Percentiles rank a stretch among this genome's conserved stretches.
Evolutionary conservation across 2,797 vertebrate genomes (phyloP).

Genomic region (Dryobates pubescens): DNA sequence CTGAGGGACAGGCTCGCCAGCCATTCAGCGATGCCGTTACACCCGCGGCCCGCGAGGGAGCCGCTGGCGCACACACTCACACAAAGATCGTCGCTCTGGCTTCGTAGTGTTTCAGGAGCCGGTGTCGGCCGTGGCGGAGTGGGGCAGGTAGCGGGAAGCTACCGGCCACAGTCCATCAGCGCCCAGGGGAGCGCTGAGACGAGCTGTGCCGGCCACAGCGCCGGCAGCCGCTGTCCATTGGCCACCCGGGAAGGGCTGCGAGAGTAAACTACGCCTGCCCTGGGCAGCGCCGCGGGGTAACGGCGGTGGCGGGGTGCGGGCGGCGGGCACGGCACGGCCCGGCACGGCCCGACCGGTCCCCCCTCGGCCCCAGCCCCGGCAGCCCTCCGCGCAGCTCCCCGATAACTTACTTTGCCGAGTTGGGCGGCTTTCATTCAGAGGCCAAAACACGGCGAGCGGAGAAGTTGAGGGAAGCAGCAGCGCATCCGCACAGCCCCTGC

Average conservation of each 20-base stretch:
- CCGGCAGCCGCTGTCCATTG: constrained; percentile 64
- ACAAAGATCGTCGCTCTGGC: constrained; percentile 74
- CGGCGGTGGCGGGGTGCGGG: background rate
- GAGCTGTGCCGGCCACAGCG: background rate
- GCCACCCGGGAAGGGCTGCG: constrained; percentile 63
- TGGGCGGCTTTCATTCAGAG: constrained; percentile 49
- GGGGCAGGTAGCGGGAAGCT: constrained; percentile 48
- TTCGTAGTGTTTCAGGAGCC: constrained; percentile 38
- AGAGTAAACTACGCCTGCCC: constrained; percentile 75
- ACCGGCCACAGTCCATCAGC: background rate
- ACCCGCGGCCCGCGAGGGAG: constrained; percentile 75
- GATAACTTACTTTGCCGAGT: background rate
- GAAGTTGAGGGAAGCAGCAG: constrained; percentile 64
- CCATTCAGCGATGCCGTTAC: constrained; percentile 82
- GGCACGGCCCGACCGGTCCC: background rate
- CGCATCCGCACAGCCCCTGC: constrained; percentile 18
- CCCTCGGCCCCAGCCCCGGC: background rate
- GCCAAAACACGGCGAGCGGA: constrained; percentile 46
- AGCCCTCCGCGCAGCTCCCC: background rate
- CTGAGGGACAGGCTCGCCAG: constrained; percentile 80
- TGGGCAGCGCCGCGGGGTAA: constrained; percentile 46
- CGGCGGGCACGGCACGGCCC: background rate
- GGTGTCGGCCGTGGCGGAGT: constrained; percentile 1
- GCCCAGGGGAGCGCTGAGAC: background rate
- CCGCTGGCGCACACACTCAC: constrained; percentile 68